Conservation (phyloP, 1,140 invertebrate genomes). For the Rhizoglyphus robini region DNA sequence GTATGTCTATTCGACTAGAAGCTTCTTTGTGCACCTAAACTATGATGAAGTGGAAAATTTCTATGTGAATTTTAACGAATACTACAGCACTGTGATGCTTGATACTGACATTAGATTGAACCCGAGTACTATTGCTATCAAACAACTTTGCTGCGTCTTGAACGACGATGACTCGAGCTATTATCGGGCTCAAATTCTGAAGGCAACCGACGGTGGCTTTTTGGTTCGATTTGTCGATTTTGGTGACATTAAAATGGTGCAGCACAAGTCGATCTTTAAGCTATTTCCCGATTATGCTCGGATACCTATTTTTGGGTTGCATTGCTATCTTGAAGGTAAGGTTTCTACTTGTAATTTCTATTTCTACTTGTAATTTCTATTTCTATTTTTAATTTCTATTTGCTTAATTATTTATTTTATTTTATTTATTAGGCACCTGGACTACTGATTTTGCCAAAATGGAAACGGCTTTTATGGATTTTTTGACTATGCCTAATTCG, state of each 20-base stretch:
- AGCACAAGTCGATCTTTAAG: neutral
- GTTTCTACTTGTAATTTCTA: neutral
- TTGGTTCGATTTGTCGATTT: neutral
- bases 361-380: neutral
- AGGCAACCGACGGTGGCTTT: neutral
- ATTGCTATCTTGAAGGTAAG: conserved; percentile 10
- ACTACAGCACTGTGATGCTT: neutral
- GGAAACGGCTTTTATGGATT: neutral
- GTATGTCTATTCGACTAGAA: neutral
- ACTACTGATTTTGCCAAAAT: neutral
- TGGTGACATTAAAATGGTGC: neutral
- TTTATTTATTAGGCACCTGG: neutral
- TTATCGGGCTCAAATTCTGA: conserved; percentile 2
- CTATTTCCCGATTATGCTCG: neutral
- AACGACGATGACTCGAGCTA: neutral
- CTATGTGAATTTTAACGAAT: neutral
- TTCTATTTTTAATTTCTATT: neutral
- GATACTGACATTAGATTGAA: neutral
- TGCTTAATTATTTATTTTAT: neutral
- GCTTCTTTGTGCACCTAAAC: neutral
- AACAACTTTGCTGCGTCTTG: neutral
- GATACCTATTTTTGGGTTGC: neutral
- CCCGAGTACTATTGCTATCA: neutral
- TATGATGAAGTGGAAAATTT: neutral
- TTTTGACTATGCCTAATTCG: neutral